These are phyloP conservation scores for Elegia similella DNA, from an alignment of 2,888 invertebrate genomes.

Conservation along the genomic window DNA sequence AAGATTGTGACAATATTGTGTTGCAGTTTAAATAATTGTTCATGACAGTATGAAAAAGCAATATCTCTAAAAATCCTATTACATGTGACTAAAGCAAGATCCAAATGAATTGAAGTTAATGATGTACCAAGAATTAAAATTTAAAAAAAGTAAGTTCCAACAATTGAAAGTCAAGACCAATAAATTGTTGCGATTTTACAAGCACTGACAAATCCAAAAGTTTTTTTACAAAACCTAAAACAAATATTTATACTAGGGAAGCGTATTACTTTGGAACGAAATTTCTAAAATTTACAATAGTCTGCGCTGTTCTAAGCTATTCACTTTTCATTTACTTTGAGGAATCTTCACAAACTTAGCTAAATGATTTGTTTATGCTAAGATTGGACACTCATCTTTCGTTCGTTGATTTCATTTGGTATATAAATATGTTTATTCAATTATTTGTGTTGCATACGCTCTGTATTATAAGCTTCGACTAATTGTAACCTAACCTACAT, in stretches of 20 bases:
- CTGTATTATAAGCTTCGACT: conserved; percentile 16
- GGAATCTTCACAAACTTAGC: conserved; percentile 6
- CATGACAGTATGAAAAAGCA: background rate
- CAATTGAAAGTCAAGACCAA: conserved; percentile 7
- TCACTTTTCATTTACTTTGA: conserved; percentile 2
- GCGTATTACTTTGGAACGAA: conserved; percentile 17
- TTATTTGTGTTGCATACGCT: conserved; percentile 18
- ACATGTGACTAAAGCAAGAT: background rate
- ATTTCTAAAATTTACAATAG: conserved; percentile 13
- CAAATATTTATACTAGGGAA: conserved; percentile 18
- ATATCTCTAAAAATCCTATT: background rate
- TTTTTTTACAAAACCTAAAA: conserved; percentile 14
- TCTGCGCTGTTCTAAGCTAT: conserved; percentile 13
- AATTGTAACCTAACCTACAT: conserved; percentile 19
- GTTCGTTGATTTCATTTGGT: conserved; percentile 17
- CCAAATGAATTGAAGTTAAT: background rate
- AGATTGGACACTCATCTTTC: conserved; percentile 9
- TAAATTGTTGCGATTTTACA: conserved; percentile 4
- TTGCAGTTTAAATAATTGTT: background rate
- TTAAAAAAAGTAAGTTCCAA: background rate
- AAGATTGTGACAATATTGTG: background rate
- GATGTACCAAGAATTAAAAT: no score
- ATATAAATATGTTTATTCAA: conserved; percentile 15
- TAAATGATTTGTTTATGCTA: conserved; percentile 10
- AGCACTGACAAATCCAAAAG: conserved; percentile 11